Evolutionary conservation across 2,888 invertebrate species (phyloP).

Genomic region (Pterobdella sp.): DNA sequence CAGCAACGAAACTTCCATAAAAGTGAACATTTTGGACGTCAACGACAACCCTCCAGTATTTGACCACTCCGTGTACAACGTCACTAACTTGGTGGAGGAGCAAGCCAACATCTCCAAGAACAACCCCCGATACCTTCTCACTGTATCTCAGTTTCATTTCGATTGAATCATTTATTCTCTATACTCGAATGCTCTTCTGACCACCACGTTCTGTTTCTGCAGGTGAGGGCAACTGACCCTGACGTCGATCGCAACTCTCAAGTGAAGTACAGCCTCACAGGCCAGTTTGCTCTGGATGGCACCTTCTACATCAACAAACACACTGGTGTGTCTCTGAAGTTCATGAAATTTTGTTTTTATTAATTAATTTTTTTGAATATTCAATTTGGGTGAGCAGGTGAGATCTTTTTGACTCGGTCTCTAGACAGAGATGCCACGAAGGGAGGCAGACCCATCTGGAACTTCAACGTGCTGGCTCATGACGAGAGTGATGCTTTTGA

Average conservation of each 20-base stretch:
- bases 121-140: slow-evolving; percentile 38
- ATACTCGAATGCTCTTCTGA: not conserved
- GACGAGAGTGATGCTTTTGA: slow-evolving; percentile 44
- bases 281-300: slow-evolving; percentile 38
- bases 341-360: not conserved
- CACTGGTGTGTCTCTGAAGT: slow-evolving; percentile 55
- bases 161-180: not conserved
- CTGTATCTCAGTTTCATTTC: slow-evolving; percentile 36
- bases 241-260: slow-evolving; percentile 88
- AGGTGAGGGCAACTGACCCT: slow-evolving; percentile 92
- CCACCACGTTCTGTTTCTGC: not conserved
- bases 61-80: slow-evolving; percentile 36
- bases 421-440: slow-evolving; percentile 59
- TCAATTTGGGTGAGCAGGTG: slow-evolving; percentile 62
- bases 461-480: slow-evolving; percentile 46
- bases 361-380: not conserved
- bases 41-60: slow-evolving; percentile 41
- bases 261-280: slow-evolving; percentile 66
- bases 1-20: slow-evolving; percentile 39
- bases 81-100: slow-evolving; percentile 40
- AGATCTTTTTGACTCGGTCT: slow-evolving; percentile 92
- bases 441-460: slow-evolving; percentile 38
- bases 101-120: slow-evolving; percentile 34
- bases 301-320: slow-evolving; percentile 57
- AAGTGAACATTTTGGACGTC: slow-evolving; percentile 39